A percentile compares a stretch with the other conserved stretches of the same genome.
Evolutionary conservation across 1,140 invertebrate genomes (phyloP).

Genomic region (Drosophila equinoxialis): DNA sequence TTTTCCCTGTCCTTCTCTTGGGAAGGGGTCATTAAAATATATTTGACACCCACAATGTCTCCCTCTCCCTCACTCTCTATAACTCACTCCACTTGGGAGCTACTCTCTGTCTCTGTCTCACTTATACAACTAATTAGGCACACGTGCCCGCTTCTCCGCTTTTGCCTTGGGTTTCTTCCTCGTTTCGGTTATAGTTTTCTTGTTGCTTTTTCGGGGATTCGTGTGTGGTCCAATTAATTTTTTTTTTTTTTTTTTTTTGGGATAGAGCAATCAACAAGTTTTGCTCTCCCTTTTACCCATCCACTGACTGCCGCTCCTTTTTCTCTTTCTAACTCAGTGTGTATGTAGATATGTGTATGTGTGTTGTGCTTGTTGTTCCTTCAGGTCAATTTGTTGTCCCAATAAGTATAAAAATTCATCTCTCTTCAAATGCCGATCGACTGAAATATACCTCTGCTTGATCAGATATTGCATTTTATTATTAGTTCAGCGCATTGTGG

Average conservation of each 20-base stretch:
- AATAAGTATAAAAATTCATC: slow-evolving; percentile 2
- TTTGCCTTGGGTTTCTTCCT: not conserved
- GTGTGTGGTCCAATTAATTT: slow-evolving; percentile 76
- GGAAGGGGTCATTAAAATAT: slow-evolving; percentile 42
- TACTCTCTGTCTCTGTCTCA: not conserved
- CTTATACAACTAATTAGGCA: slow-evolving; percentile 48
- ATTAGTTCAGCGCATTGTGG: too few relatives aligned
- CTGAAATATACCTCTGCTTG: not conserved
- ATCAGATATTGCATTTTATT: not conserved
- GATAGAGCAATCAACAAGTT: slow-evolving; percentile 81
- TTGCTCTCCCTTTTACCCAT: slow-evolving; percentile 14
- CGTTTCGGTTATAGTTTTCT: slow-evolving; percentile 22
- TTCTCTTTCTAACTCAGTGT: not conserved
- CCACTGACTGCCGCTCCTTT: not conserved
- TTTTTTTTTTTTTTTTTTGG: slow-evolving; percentile 65
- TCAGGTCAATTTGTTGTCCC: slow-evolving; percentile 75
- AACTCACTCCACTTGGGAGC: too few relatives aligned
- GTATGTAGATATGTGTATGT: not conserved
- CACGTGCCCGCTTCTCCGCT: slow-evolving; percentile 27
- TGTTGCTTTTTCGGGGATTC: slow-evolving; percentile 33
- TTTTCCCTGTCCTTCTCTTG: not conserved
- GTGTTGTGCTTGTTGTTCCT: slow-evolving; percentile 66
- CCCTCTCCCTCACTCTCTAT: not conserved
- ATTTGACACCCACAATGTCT: slow-evolving; percentile 2
- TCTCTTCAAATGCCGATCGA: not conserved